phyloP scores from a whole-genome alignment of 2,113 vertebrate genomes.

The Choloepus hoffmanni region DNA sequence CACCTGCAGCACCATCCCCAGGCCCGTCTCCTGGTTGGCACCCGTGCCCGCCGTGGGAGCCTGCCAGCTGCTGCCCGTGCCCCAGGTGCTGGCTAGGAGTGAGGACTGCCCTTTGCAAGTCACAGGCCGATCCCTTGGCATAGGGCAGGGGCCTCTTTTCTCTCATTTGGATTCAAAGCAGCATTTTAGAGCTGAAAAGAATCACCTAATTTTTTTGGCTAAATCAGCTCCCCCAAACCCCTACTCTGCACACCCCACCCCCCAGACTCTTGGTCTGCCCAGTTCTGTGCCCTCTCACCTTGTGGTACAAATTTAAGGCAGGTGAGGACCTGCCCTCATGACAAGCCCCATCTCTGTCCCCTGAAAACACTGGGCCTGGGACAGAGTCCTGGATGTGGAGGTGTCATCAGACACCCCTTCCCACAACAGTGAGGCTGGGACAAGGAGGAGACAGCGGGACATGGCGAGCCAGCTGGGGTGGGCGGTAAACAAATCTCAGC shows the following conservation, averaged over 20 bases:
- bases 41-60: too few species aligned
- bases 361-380: rapidly evolving
- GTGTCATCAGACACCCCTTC: not conserved
- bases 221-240: rapidly evolving
- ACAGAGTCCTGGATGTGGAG: rapidly evolving
- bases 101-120: too few species aligned
- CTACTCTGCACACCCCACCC: too few species aligned
- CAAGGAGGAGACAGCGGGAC: rapidly evolving
- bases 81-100: too few species aligned
- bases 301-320: rapidly evolving
- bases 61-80: too few species aligned
- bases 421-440: rapidly evolving
- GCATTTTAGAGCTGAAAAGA: not conserved
- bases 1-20: too few species aligned
- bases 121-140: too few species aligned
- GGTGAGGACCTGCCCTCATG: rapidly evolving
- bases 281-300: not conserved
- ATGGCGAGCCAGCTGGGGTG: rapidly evolving
- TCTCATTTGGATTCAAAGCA: rapidly evolving
- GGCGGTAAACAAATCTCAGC: rapidly evolving
- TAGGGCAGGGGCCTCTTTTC: too few species aligned
- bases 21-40: not conserved
- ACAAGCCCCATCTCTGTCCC: not conserved
- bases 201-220: rapidly evolving
- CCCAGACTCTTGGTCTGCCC: rapidly evolving